Evolutionary conservation across 2,113 vertebrate species (phyloP), one percentile per base, ranked within the genome.

Genomic region (Antidorcas marsupialis): DNA sequence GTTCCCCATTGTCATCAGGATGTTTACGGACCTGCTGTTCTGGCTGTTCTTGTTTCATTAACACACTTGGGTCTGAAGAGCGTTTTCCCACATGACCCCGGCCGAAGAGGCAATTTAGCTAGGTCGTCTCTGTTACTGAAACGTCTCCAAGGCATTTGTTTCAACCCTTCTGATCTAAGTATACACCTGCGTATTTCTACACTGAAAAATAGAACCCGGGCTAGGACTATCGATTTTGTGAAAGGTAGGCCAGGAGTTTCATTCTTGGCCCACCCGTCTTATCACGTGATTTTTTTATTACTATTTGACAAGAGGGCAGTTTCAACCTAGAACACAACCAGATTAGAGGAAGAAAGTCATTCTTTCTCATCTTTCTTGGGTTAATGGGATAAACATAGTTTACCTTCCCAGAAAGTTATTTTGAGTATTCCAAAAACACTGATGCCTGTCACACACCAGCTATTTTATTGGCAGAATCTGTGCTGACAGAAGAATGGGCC

Each of bases 11-110:
- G 97, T 97, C 93, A 25, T 87, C 94, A 81, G 96, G 94, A 94
- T 98, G 98, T 98, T 98, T 92, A 94, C 94, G 91, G 95, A 87
- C 67, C 89, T 76, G 95, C 94, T 59, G 81, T 60, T 94, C 87
- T 91, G 16, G 43, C 74, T 33, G 64, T 27, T 55, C 94, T 33
- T 27, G 79, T 55, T 84, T 96, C 88, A 21, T 79, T 36, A 64
- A 36, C 93, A 67, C 76, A n/a, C 93, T 67, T 30, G 62, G 88
- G 52, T 45, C 91, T 87, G 89, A 94, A 94, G 57, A 91, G 39
- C 57, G 1, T 71, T 95, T 79, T 86, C 60, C 79, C 95, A 85
- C 76, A 10, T 59, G 92, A 78, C 67, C 5, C 6, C 28, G 79
- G 85, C 91, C 39, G 7, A 36, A n/a, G 62, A 52, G 60, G 28